These are phyloP conservation scores for Byasa hedistus DNA, from an alignment of 2,888 invertebrate genomes.

Conservation along the genomic window DNA sequence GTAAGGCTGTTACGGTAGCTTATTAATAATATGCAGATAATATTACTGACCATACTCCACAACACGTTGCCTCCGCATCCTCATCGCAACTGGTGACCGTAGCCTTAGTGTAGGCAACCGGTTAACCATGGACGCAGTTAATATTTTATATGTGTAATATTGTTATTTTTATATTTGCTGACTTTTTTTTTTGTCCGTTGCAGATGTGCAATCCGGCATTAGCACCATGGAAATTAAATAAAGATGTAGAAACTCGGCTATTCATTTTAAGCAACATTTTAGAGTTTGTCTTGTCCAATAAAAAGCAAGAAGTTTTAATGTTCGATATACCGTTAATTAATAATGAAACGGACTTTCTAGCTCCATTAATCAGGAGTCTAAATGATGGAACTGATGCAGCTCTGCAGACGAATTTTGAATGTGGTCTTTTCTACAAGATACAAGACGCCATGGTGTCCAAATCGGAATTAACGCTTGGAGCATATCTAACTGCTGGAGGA, in stretches of 20 bases:
- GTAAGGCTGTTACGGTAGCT: no score
- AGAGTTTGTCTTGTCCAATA: conserved; percentile 9
- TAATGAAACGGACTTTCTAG: conserved; percentile 5
- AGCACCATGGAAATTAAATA: neutral
- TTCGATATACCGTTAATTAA: conserved; percentile 8
- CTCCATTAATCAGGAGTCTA: conserved; percentile 3
- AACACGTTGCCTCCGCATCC: no score
- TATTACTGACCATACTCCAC: no score
- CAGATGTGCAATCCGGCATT: neutral
- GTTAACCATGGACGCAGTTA: no score
- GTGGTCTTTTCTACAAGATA: neutral
- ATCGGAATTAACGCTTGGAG: neutral
- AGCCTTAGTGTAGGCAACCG: no score
- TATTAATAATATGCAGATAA: no score
- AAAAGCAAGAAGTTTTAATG: neutral
- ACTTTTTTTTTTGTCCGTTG: neutral
- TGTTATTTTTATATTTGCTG: no score
- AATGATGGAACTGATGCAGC: conserved; percentile 7
- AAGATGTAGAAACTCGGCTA: conserved; percentile 6
- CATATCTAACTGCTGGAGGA: neutral
- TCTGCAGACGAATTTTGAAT: conserved; percentile 1
- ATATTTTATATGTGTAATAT: no score
- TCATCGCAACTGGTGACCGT: no score
- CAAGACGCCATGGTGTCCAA: conserved; percentile 7
- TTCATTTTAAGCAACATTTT: conserved; percentile 10